Percentiles rank a stretch among this genome's conserved stretches.
These are phyloP conservation scores for Drosophila sp. DNA, from an alignment of 1,140 invertebrate genomes.

Conservation along the genomic window DNA sequence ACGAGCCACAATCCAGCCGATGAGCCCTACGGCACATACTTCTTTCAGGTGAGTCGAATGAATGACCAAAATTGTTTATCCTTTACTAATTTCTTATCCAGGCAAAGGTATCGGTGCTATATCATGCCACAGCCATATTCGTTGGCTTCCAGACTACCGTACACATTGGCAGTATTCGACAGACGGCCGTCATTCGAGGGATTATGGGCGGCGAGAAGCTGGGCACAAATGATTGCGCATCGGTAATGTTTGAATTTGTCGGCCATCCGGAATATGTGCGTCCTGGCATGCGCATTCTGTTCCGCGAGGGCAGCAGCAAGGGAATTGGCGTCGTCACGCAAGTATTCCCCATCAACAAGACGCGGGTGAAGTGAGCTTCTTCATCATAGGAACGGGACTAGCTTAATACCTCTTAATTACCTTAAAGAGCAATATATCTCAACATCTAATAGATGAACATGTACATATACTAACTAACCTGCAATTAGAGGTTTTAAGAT, in stretches of 20 bases:
- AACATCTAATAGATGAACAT: constrained; percentile 39
- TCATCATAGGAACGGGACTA: background rate
- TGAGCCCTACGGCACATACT: constrained; percentile 88
- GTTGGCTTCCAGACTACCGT: constrained; percentile 96
- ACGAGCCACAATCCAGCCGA: constrained; percentile 74
- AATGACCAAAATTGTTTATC: background rate
- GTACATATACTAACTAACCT: constrained; percentile 34
- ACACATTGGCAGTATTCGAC: constrained; percentile 96
- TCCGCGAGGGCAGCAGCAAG: constrained; percentile 94
- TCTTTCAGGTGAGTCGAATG: constrained; percentile 87
- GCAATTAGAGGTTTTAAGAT: constrained; percentile 43
- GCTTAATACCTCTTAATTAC: constrained; percentile 40
- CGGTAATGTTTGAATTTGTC: constrained; percentile 94
- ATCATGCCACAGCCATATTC: constrained; percentile 90
- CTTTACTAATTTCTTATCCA: constrained; percentile 82
- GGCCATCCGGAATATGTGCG: constrained; percentile 96
- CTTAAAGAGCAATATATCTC: constrained; percentile 45
- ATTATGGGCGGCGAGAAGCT: constrained; percentile 82
- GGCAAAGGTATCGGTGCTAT: constrained; percentile 93
- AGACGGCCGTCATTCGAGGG: constrained; percentile 93
- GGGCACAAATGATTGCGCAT: constrained; percentile 92
- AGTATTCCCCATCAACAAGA: constrained; percentile 86
- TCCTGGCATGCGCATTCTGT: constrained; percentile 92
- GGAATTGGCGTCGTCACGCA: constrained; percentile 96
- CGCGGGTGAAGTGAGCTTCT: constrained; percentile 46